phyloP scores from a whole-genome alignment of 35 echinoderm and acorn worm species.

The Patiria miniata region DNA sequence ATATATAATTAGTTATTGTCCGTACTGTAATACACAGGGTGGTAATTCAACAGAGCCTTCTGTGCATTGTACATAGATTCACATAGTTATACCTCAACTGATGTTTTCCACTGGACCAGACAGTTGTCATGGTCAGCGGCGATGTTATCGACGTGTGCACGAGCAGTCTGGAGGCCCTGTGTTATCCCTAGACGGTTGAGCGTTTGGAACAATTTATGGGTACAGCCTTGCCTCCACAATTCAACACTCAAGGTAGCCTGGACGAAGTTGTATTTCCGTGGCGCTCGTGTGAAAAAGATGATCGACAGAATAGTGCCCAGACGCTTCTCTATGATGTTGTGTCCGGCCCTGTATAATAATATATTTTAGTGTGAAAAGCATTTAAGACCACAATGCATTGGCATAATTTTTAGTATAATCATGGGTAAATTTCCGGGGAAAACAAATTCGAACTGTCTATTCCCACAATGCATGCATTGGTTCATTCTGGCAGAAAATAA shows the following conservation, averaged over 20 bases:
- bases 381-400: too few relatives aligned
- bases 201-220: background rate
- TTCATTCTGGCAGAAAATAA: too few relatives aligned
- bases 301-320: too few relatives aligned
- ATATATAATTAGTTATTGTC: background rate
- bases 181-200: background rate
- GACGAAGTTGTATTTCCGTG: background rate
- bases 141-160: background rate
- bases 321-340: too few relatives aligned
- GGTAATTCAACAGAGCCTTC: background rate
- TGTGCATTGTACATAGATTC: background rate
- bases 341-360: too few relatives aligned
- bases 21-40: background rate
- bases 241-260: background rate
- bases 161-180: background rate
- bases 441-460: too few relatives aligned
- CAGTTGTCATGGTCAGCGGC: background rate
- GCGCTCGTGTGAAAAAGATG: too few relatives aligned
- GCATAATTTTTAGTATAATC: too few relatives aligned
- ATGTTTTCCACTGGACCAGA: background rate
- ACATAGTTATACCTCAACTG: background rate
- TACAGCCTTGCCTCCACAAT: background rate
- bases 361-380: too few relatives aligned
- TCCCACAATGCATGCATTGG: too few relatives aligned
- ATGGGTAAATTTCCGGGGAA: too few relatives aligned